Evolutionary conservation across 2,797 vertebrate genomes (phyloP).

Genomic region (Pipistrellus pipistrellus): DNA sequence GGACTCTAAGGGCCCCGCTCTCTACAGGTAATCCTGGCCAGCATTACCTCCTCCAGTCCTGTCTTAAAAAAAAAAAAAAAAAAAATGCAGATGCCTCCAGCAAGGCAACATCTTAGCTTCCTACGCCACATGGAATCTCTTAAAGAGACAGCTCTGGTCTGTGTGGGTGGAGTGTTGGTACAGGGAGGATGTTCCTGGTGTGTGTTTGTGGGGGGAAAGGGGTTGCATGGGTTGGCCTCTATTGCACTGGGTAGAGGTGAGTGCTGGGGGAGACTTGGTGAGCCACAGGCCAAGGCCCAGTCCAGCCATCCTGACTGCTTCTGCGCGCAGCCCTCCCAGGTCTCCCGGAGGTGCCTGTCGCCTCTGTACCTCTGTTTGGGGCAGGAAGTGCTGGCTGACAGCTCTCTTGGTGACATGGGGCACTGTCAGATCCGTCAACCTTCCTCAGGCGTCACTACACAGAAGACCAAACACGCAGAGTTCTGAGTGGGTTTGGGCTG

Average conservation of each 20-base stretch:
- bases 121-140: not conserved
- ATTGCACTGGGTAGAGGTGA: not conserved
- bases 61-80: not conserved
- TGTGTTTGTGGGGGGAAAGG: not conserved
- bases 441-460: not conserved
- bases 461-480: not conserved
- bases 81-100: not conserved
- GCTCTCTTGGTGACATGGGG: not conserved
- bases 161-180: not conserved
- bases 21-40: not conserved
- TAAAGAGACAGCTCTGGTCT: not conserved
- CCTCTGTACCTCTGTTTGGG: not conserved
- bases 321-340: not conserved
- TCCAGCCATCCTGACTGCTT: not conserved
- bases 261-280: not conserved
- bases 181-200: not conserved
- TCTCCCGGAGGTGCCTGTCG: not conserved
- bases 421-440: not conserved
- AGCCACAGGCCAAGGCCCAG: not conserved
- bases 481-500: not conserved
- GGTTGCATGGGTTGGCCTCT: not conserved
- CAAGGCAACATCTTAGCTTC: not conserved
- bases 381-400: not conserved
- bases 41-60: not conserved
- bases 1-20: not conserved